Evolutionary conservation across 2,113 vertebrate species (phyloP), one percentile per base, ranked within the genome.

Genomic region (Rana temporaria): DNA sequence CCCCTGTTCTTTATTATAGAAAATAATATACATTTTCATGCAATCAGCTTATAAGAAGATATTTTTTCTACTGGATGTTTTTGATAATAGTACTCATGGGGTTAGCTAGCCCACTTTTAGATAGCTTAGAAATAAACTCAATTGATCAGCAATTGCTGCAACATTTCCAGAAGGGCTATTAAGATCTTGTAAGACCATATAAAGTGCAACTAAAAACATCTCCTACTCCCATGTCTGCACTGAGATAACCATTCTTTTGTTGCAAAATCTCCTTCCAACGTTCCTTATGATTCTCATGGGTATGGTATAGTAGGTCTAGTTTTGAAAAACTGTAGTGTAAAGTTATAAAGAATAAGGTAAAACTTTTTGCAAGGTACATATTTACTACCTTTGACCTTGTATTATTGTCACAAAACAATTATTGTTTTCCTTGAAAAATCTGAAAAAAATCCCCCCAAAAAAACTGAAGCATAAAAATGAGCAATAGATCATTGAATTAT

Each of bases 171-270:
- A 84, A 80, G 71, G 65, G 64, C 63, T 80, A 71, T 79, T 84
- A 62, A 62, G 70, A 62, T 53, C 71, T 66, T 75, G 62, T 67
- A 82, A 82, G 60, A 75, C 32, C 80, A 75, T 75, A 82, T 82
- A 82, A 82, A 82, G 71, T 59, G 67, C 63, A 6, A 67, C 80
- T 75, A 82, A 75, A 81, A 68, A 75, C 80, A 82, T 82, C 62
- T 75, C 67, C 71, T 82, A 74, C 80, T 82, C 80, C 71, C 80
- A 74, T 19, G 71, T 60, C 80, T 82, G 48, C 71, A 82, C 62
- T 82, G 75, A 82, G 80, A 52, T 82, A 82, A 82, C 71, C 30
- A 75, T 75, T 82, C 71, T 82, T 75, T 82, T 82, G 71, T 56
- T 75, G 62, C 71, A 67, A 82, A 82, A 75, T 82, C 52, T 75